A percentile compares a stretch with the other conserved stretches of the same genome.
Conservation (phyloP, 2,888 invertebrate species). For the Erpobdella octoculata region DNA sequence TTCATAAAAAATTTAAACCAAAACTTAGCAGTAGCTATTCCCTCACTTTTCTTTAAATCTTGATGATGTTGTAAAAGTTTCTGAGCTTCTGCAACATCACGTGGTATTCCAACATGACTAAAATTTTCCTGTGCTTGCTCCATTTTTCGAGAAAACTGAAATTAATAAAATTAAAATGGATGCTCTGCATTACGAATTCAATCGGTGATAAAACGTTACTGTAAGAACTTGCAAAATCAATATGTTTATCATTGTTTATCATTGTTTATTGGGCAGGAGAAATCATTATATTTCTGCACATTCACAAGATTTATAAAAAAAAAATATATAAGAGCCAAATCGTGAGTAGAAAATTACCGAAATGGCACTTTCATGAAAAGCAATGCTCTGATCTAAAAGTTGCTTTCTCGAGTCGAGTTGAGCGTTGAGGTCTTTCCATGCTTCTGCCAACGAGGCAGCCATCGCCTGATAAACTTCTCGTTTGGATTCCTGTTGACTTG, state of each 20-base stretch:
- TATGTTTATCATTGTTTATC: too few relatives aligned
- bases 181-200: too few relatives aligned
- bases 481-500: slow-evolving; percentile 55
- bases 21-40: too few relatives aligned
- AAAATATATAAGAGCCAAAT: too few relatives aligned
- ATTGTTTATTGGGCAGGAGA: too few relatives aligned
- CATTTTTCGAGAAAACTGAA: slow-evolving; percentile 64
- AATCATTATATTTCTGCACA: too few relatives aligned
- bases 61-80: slow-evolving; percentile 65
- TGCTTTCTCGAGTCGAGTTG: slow-evolving; percentile 69
- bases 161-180: too few relatives aligned
- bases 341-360: slow-evolving; percentile 54
- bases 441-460: slow-evolving; percentile 63
- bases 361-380: slow-evolving; percentile 61
- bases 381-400: slow-evolving; percentile 69
- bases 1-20: too few relatives aligned
- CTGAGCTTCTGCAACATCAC: slow-evolving; percentile 67
- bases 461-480: slow-evolving; percentile 79
- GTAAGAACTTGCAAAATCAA: too few relatives aligned
- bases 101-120: slow-evolving; percentile 62
- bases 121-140: slow-evolving; percentile 65
- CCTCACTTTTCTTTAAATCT: slow-evolving; percentile 56
- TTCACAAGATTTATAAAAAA: too few relatives aligned
- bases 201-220: too few relatives aligned
- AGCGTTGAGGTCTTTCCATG: slow-evolving; percentile 73